Evolutionary conservation across 2,888 invertebrate genomes (phyloP).

Genomic region (Heliconius ethilla): DNA sequence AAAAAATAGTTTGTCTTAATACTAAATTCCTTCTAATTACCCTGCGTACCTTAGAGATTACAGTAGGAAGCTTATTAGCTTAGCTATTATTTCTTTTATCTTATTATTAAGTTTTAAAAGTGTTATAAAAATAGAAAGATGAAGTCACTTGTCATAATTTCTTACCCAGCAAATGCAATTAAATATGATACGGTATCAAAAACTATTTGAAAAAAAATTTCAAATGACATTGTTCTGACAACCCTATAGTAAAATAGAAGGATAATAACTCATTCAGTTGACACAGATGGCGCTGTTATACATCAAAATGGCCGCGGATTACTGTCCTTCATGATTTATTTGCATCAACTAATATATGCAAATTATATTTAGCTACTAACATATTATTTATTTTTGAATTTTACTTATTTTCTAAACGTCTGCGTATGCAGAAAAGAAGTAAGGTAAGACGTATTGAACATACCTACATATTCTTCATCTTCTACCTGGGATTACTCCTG

Average conservation of each 20-base stretch:
- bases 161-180: no score
- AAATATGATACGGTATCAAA: neutral
- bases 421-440: neutral
- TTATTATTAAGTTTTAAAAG: no score
- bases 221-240: conserved; percentile 42
- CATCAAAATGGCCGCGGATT: conserved; percentile 79
- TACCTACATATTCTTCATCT: no score
- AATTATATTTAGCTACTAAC: conserved; percentile 43
- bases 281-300: conserved; percentile 80
- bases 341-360: conserved; percentile 68
- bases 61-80: no score
- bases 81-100: no score
- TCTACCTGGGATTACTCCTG: no score
- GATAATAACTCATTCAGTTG: conserved; percentile 79
- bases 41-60: no score
- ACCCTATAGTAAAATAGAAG: conserved; percentile 57
- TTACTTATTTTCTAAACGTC: neutral
- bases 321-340: conserved; percentile 76
- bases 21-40: no score
- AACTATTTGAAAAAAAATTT: neutral
- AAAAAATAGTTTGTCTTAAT: no score
- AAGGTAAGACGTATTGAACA: no score
- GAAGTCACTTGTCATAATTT: no score
- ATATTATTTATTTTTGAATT: neutral
- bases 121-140: no score